A percentile compares a stretch with the other conserved stretches of the same genome.
Conservation (phyloP, 1,140 invertebrate species). For the Euura lappo region DNA sequence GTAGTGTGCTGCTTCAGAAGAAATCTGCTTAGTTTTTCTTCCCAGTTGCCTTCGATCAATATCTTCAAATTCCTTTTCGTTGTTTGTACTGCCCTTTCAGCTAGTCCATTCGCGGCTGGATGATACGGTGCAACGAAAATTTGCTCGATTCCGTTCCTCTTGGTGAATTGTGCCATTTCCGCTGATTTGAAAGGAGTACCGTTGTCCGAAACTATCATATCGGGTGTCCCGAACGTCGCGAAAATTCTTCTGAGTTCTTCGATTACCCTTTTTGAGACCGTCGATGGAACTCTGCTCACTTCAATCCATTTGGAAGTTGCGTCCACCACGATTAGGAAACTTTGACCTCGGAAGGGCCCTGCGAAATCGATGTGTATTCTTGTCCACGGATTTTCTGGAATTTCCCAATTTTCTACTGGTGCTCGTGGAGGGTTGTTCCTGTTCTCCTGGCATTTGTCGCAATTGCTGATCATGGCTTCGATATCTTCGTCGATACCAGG, state of each 20-base stretch:
- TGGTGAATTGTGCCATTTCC: constrained; percentile 10
- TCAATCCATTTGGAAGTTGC: constrained; percentile 8
- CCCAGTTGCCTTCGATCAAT: constrained; percentile 3
- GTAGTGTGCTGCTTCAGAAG: constrained; percentile 7
- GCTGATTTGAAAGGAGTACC: neutral
- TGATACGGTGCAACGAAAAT: constrained; percentile 30
- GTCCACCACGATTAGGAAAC: constrained; percentile 49
- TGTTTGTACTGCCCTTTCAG: constrained; percentile 36
- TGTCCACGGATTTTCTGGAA: constrained; percentile 49
- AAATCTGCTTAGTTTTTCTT: neutral
- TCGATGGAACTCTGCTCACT: constrained; percentile 5
- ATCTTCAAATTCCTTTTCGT: constrained; percentile 21
- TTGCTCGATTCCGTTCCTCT: neutral
- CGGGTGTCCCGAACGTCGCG: constrained; percentile 9
- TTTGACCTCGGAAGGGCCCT: constrained; percentile 48
- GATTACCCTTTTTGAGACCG: constrained; percentile 6
- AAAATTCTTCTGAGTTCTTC: constrained; percentile 10
- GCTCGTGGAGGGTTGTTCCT: constrained; percentile 33
- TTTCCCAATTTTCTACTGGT: constrained; percentile 39
- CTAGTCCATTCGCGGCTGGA: constrained; percentile 37
- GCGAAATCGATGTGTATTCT: constrained; percentile 60
- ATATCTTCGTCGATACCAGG: constrained; percentile 51
- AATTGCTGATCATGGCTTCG: constrained; percentile 34
- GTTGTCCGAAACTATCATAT: neutral
- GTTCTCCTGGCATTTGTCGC: constrained; percentile 36